phyloP scores from a whole-genome alignment of 2,797 vertebrate species.

The Limnodromus scolopaceus region DNA sequence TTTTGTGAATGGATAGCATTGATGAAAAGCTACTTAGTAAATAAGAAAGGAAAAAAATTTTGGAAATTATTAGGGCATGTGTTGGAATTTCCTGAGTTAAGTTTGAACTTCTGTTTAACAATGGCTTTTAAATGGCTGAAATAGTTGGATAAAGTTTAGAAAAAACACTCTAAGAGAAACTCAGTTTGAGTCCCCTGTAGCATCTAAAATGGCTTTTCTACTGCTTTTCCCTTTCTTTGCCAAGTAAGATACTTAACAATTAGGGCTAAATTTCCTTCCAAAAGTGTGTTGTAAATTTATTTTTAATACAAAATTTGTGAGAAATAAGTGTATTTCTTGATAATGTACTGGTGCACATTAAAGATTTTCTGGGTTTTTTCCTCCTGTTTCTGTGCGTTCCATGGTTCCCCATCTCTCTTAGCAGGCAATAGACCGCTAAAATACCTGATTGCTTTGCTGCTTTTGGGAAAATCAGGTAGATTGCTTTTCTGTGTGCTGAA shows the following conservation, averaged over 20 bases:
- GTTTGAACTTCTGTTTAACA: neutral
- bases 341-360: neutral
- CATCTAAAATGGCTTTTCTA: neutral
- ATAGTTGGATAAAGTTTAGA: neutral
- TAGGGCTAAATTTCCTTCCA: neutral
- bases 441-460: slow-evolving; percentile 20
- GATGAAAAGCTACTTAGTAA: slow-evolving; percentile 35
- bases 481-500: slow-evolving; percentile 5
- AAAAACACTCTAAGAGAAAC: neutral
- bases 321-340: neutral
- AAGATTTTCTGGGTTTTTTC: neutral
- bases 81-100: neutral
- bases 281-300: neutral
- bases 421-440: neutral
- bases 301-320: neutral
- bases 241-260: neutral
- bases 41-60: neutral
- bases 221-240: neutral
- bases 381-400: neutral
- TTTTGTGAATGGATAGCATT: slow-evolving; percentile 18
- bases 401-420: neutral
- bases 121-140: neutral
- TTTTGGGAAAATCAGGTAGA: slow-evolving; percentile 26
- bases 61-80: neutral
- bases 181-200: neutral